Percentiles rank a stretch among this genome's conserved stretches.
phyloP scores from a whole-genome alignment of 2,888 invertebrate species.

The Pammene fasciana region DNA sequence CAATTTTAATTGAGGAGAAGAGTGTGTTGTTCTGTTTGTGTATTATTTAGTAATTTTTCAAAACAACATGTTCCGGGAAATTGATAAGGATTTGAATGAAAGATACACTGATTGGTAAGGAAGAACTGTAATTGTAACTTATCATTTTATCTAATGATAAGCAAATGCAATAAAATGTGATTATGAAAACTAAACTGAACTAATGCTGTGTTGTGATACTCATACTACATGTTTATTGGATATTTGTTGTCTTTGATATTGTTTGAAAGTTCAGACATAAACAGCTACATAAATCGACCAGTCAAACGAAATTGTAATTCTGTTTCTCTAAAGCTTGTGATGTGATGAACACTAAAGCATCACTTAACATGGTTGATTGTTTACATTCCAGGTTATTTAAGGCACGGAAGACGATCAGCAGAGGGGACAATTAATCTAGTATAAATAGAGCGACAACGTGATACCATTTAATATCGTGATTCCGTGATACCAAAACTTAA shows the following conservation, averaged over 20 bases:
- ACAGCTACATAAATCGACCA: background rate
- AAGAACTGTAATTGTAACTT: background rate
- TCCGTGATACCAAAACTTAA: constrained; percentile 51
- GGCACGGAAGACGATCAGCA: constrained; percentile 49
- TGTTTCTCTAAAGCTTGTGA: background rate
- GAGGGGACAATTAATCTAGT: constrained; percentile 50
- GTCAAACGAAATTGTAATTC: background rate
- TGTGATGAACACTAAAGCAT: constrained; percentile 21
- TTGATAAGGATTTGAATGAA: no score
- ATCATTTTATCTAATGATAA: constrained; percentile 7
- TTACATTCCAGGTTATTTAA: constrained; percentile 41
- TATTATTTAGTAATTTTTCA: no score
- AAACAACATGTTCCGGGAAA: background rate
- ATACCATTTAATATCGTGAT: constrained; percentile 47
- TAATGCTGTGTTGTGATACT: background rate
- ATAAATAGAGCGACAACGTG: constrained; percentile 57
- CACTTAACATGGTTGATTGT: constrained; percentile 23
- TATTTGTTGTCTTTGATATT: background rate
- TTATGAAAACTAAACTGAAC: background rate
- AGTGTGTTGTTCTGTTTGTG: no score
- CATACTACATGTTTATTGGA: background rate
- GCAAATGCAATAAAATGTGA: constrained; percentile 4
- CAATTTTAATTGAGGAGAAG: no score
- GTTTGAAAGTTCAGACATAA: background rate
- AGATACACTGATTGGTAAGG: no score